Percentiles rank a stretch among this genome's conserved stretches.
These are phyloP conservation scores for Lasioglossum albipes DNA, from an alignment of 1,140 invertebrate species.

Conservation along the genomic window DNA sequence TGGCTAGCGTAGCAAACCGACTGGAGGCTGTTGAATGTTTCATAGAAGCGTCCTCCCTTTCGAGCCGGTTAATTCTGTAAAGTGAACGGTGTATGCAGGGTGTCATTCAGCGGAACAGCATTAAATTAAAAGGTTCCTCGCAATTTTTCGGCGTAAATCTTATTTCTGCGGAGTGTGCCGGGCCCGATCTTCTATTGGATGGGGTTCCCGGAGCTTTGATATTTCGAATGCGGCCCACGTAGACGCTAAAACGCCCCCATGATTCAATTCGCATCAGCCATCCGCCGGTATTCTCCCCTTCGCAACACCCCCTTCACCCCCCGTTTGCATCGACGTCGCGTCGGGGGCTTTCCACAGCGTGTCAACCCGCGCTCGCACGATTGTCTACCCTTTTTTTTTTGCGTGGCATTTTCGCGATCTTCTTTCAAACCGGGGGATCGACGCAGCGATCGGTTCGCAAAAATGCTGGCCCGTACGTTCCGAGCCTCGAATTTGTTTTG, in stretches of 20 bases:
- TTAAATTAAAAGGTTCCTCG: slow-evolving; percentile 24
- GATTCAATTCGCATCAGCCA: slow-evolving; percentile 79
- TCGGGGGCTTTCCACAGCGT: slow-evolving; percentile 32
- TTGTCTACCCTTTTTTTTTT: slow-evolving; percentile 39
- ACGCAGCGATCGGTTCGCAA: not conserved
- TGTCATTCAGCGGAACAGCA: not conserved
- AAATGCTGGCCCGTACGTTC: not conserved
- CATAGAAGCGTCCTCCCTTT: not conserved
- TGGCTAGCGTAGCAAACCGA: too few species aligned
- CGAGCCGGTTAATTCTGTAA: not conserved
- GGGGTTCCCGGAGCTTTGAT: slow-evolving; percentile 59
- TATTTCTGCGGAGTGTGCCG: slow-evolving; percentile 28
- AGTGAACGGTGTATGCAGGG: not conserved
- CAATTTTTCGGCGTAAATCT: slow-evolving; percentile 39
- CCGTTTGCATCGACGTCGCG: not conserved
- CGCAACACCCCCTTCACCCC: not conserved
- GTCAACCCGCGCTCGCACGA: slow-evolving; percentile 47
- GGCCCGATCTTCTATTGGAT: slow-evolving; percentile 52
- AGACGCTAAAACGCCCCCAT: slow-evolving; percentile 78
- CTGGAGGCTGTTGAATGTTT: too few species aligned
- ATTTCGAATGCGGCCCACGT: slow-evolving; percentile 76
- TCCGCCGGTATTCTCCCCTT: slow-evolving; percentile 32
- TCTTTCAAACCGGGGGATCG: not conserved
- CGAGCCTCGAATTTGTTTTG: not conserved
- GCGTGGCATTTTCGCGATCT: slow-evolving; percentile 2